Evolutionary conservation across 2,888 invertebrate species (phyloP), one percentile per base, ranked within the genome.

Genomic region (Octonoba sinensis): DNA sequence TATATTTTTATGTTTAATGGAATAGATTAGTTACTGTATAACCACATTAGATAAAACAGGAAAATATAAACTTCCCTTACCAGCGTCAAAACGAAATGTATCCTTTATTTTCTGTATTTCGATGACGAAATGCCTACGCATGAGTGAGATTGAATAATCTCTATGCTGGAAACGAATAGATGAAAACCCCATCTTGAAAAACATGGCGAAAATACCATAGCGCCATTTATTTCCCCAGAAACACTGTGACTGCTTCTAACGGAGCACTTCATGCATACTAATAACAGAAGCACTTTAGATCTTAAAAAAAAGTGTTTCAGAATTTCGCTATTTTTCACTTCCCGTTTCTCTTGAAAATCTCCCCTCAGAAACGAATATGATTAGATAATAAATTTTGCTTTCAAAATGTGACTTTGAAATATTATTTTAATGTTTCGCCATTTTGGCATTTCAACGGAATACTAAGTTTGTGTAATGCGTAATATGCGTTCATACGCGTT

Each of bases 371-470:
- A 54, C n/a, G 20, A 16, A 71, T 60, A 59, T 49, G 71, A 71
- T 71, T 60, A 16, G 59, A 36, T 71, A 60, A 71, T 71, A 71
- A 71, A 62, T 71, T 71, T 51, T n/a, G 49, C 51, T 60, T 49
- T 51, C 11, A 70, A 60, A 49, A 46, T 46, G 46, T 20, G 60
- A 51, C 71, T 27, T n/a, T 71, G 51, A 71, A 60, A 71, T 71
- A 71, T 71, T 51, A 51, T 49, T 49, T 62, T 46, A 60, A 71
- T 60, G 49, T 71, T 60, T 59, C 24, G 22, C n/a, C 44, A 36
- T 11, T 36, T 36, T 36, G 36, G 36, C 8, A 36, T 36, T 36
- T 36, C 36, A 36, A 36, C 36, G 36, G 36, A 36, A 36, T 36
- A 36, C 36, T 36, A 36, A 36, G 36, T 11, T 11, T 11, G 36